Evolutionary conservation across 2,797 vertebrate genomes (phyloP), one percentile per base, ranked within the genome.

Genomic region (Hydrolagus colliei): DNA sequence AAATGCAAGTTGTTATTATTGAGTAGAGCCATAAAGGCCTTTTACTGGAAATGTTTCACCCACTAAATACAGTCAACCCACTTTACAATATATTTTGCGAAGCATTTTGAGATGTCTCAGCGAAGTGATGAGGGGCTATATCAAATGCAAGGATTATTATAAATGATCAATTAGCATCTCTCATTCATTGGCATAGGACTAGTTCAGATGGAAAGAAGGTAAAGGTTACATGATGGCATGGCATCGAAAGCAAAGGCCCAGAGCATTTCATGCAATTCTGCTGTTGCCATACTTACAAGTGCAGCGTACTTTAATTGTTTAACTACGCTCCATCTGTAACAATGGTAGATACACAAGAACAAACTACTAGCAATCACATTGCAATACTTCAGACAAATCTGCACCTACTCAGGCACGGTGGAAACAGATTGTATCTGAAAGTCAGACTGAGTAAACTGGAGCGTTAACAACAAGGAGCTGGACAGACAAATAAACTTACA

Each of bases 381-480:
- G 62, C 79, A 84, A 52, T 12, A 12, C 32, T 71, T 84, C 79
- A 84, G 6, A 68, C 65, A 84, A 71, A 71, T 41, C 78, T 80
- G 62, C 10, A 22, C 18, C 61, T 63, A 22, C 27, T 18, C 27
- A 68, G 27, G 16, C 35, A 68, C 67, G 63, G 62, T 4, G 22
- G 5, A 22, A 84, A 84, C 65, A 84, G 79, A 84, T 84, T 52
- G 18, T 71, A 52, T 84, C 65, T 84, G 79, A 84, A 84, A 32
- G 4, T n/a, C 1, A 71, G 65, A 32, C 27, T 65, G 41, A 68
- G 71, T 68, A 78, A 11, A 67, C 2, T 16, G 3, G 62, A 62
- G 68, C 79, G 67, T 65, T 9, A 41, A 82, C 79, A 68, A 41
- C 32, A 32, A 82, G 13, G 13, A 74, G 2, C 16, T 67, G 32